Evolutionary conservation across 2,888 invertebrate species (phyloP).

Genomic region (Syrista parreyssii): DNA sequence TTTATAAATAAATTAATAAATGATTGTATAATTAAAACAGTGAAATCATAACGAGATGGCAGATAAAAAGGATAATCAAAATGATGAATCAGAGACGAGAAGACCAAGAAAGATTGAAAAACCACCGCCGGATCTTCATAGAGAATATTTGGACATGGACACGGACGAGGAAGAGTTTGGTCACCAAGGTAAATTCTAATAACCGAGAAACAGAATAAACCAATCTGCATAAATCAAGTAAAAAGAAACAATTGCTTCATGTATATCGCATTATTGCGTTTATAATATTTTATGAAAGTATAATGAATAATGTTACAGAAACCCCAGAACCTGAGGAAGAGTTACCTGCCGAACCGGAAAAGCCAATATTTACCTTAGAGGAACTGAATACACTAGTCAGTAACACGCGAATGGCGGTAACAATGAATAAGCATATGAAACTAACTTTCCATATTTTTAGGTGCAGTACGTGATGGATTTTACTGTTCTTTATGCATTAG

Average conservation of each 20-base stretch:
- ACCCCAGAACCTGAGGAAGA: slow-evolving; percentile 64
- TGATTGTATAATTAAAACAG: background rate
- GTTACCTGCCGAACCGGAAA: slow-evolving; percentile 64
- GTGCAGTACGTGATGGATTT: slow-evolving; percentile 72
- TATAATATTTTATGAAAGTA: too few species aligned
- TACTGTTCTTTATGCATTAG: slow-evolving; percentile 79
- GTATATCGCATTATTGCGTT: too few species aligned
- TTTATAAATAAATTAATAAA: background rate
- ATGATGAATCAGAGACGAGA: slow-evolving; percentile 25
- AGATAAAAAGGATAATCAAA: slow-evolving; percentile 21
- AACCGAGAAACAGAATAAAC: background rate
- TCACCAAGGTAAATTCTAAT: slow-evolving; percentile 48
- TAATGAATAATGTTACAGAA: slow-evolving; percentile 39
- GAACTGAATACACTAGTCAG: slow-evolving; percentile 72
- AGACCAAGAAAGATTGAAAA: slow-evolving; percentile 44
- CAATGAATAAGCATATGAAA: background rate
- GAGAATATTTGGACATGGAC: slow-evolving; percentile 61
- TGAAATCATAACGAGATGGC: slow-evolving; percentile 12
- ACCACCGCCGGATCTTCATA: slow-evolving; percentile 37
- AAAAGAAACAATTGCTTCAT: too few species aligned
- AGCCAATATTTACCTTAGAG: slow-evolving; percentile 73
- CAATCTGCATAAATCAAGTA: background rate
- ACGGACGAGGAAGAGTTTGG: slow-evolving; percentile 62
- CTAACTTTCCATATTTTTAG: slow-evolving; percentile 28
- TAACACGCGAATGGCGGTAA: slow-evolving; percentile 6